Evolutionary conservation across 2,797 vertebrate species (phyloP), one percentile per base, ranked within the genome.

Genomic region (Nannoperca obscura): DNA sequence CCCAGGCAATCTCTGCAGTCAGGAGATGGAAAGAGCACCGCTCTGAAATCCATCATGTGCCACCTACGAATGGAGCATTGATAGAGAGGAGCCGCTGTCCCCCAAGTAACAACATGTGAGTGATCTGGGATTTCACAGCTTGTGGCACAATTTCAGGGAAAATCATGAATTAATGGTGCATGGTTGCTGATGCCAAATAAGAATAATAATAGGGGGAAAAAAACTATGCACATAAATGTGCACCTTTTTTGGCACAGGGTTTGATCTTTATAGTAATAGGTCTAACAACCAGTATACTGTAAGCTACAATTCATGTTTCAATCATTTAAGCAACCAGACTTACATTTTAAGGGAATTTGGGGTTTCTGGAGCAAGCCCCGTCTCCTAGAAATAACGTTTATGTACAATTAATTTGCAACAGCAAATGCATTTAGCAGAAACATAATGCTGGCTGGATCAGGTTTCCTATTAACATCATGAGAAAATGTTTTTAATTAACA

Each of bases 1-100:
- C 94, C 92, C 92, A 92, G 92, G 92, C 93, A 93, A 94, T 94
- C 93, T 92, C 76, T 69, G 87, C 86, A 89, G 89, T 89, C 87
- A 83, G 86, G 91, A 94, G 94, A 94, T 90, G 92, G 92, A 94
- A 91, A 91, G 91, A 91, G 90, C 89, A 87, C 42, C 3, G 71
- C 88, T 85, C 88, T 62, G 72, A 86, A 92, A 94, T 94, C 91
- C 91, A 93, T 94, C 92, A 94, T 83, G 81, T 87, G 84, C 88
- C 87, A 88, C 89, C 88, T 84, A 86, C 80, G 49, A 86, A 78
- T 50, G 30, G 44, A 86, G 83, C 86, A 34, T 76, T 93, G 90
- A 92, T 90, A 88, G 89, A 91, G 90, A 91, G 90, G 85, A 90
- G 86, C 58, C 9, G 44, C 81, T 69, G 85, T 91, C 86, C 81